Percentiles rank a stretch among this genome's conserved stretches.
These are phyloP conservation scores for Sebastes miniatus DNA, from an alignment of 2,797 vertebrate genomes.

Conservation along the genomic window DNA sequence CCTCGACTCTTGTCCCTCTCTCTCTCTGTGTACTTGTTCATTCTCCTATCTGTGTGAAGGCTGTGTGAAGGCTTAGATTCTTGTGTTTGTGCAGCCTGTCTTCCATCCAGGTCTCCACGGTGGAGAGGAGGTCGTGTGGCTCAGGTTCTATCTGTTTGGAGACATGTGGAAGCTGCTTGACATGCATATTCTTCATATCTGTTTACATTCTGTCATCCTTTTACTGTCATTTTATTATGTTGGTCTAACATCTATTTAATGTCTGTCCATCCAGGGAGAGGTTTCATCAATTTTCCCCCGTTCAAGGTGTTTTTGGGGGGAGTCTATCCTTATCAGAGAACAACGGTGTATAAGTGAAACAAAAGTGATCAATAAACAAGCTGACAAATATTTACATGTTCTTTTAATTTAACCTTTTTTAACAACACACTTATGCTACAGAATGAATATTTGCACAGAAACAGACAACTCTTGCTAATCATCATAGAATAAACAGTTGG, in stretches of 20 bases:
- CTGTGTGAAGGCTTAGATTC: rapidly evolving
- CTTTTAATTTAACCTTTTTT: slow-evolving; percentile 68
- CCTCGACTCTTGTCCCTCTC: too few species aligned
- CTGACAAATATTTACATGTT: slow-evolving; percentile 53
- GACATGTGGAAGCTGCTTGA: neutral
- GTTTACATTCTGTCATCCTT: neutral
- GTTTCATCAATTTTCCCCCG: neutral
- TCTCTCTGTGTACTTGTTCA: too few species aligned
- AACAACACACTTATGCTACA: slow-evolving; percentile 72
- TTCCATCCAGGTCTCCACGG: neutral
- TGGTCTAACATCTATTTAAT: neutral
- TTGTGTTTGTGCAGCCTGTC: too few species aligned
- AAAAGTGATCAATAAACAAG: slow-evolving; percentile 15
- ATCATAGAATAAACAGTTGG: slow-evolving; percentile 55
- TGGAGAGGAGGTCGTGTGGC: neutral
- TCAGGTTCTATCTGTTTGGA: neutral
- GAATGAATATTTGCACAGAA: slow-evolving; percentile 67
- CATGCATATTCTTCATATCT: neutral
- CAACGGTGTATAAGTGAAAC: neutral
- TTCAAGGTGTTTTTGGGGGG: neutral
- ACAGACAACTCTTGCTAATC: slow-evolving; percentile 50
- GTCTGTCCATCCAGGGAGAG: neutral
- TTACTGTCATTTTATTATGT: neutral
- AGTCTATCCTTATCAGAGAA: neutral
- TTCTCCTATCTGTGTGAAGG: too few species aligned